Evolutionary conservation across 2,797 vertebrate species (phyloP).

Genomic region (Schizopygopsis malacanthus): DNA sequence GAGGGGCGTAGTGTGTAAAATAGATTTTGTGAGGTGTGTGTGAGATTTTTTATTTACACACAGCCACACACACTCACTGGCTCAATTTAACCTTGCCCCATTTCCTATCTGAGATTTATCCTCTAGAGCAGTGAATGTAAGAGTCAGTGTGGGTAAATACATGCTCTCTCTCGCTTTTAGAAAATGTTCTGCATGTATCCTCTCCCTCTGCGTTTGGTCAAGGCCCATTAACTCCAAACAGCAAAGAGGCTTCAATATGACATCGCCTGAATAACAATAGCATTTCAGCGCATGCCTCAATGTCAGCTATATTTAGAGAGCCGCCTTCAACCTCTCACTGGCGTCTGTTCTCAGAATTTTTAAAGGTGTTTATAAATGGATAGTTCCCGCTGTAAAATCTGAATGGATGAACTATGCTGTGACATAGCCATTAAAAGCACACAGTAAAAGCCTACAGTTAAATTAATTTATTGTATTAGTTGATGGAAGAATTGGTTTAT

Average conservation of each 20-base stretch:
- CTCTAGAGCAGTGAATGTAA: constrained; percentile 26
- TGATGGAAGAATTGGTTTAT: not conserved
- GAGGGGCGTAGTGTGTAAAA: constrained; percentile 18
- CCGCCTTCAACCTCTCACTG: constrained; percentile 4
- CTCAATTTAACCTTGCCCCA: constrained; percentile 36
- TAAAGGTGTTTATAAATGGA: constrained; percentile 8
- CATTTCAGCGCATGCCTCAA: constrained; percentile 33
- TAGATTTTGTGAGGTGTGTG: constrained; percentile 24
- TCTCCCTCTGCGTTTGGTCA: constrained; percentile 27
- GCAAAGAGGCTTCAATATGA: constrained; percentile 21
- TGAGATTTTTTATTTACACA: constrained; percentile 38
- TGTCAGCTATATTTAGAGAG: constrained; percentile 51
- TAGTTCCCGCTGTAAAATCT: not conserved
- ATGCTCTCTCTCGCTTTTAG: constrained; percentile 31
- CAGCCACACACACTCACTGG: not conserved
- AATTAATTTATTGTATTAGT: not conserved
- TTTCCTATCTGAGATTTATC: constrained; percentile 34
- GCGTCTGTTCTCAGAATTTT: not conserved
- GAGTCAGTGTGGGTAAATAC: constrained; percentile 41
- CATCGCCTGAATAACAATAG: constrained; percentile 49
- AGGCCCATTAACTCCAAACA: constrained; percentile 43
- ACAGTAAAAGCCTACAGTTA: not conserved
- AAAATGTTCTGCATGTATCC: constrained; percentile 31
- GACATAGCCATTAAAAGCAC: not conserved
- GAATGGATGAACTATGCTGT: not conserved